phyloP scores from a whole-genome alignment of 2,797 vertebrate genomes.

The Adelosebastes latens region DNA sequence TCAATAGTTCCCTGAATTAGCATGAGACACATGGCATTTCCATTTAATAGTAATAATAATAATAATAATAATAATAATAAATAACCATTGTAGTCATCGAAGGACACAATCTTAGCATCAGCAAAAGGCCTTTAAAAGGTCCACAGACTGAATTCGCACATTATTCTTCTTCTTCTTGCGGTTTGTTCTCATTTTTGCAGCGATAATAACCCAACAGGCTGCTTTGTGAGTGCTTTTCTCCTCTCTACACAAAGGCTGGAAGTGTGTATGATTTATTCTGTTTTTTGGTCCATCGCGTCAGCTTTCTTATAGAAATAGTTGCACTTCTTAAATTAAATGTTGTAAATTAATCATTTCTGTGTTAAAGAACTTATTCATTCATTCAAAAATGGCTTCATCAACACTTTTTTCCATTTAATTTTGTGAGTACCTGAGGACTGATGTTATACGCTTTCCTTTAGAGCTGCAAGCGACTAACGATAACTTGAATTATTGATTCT shows the following conservation, averaged over 20 bases:
- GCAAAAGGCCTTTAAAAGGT: conserved; percentile 23
- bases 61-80: too few relatives aligned
- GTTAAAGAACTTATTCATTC: background rate
- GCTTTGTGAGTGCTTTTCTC: conserved; percentile 44
- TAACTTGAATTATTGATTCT: background rate
- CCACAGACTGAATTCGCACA: conserved; percentile 55
- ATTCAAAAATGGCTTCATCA: background rate
- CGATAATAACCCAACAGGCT: conserved; percentile 1
- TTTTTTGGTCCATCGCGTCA: background rate
- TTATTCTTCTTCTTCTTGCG: background rate
- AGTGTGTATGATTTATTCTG: background rate
- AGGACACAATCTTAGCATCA: conserved; percentile 26
- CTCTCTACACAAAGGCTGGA: conserved; percentile 18
- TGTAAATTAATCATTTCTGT: background rate
- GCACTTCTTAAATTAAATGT: background rate
- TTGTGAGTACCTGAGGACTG: background rate
- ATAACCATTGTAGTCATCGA: background rate
- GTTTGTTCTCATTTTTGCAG: conserved; percentile 15
- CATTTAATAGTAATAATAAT: too few relatives aligned
- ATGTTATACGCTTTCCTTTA: background rate
- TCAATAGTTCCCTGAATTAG: background rate
- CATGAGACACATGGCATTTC: background rate
- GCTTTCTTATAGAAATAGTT: background rate
- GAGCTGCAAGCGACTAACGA: background rate
- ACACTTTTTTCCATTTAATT: background rate